These are phyloP conservation scores for Cheilosia urbana DNA, from an alignment of 2,888 invertebrate genomes.

Conservation along the genomic window DNA sequence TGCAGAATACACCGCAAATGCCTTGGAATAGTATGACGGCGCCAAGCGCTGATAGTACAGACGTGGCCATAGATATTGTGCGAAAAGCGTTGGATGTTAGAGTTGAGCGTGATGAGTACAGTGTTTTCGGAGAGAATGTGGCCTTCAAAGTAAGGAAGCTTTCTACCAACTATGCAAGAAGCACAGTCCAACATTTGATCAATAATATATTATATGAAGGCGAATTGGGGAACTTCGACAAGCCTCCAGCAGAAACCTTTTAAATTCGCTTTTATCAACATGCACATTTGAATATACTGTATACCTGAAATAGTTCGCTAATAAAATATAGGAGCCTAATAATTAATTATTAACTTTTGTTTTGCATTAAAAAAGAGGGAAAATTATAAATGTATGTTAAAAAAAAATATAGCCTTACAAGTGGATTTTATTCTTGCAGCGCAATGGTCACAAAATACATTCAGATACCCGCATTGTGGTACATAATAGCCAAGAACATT, in stretches of 20 bases:
- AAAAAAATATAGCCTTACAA: no score
- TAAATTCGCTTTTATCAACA: not conserved
- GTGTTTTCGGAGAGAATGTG: slow-evolving; percentile 1
- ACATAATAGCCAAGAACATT: no score
- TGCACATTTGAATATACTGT: no score
- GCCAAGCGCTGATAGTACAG: not conserved
- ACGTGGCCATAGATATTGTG: not conserved
- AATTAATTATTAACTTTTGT: no score
- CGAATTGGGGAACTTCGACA: not conserved
- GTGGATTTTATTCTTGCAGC: no score
- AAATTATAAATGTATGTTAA: no score
- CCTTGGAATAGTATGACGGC: not conserved
- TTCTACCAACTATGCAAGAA: not conserved
- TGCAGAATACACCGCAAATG: not conserved
- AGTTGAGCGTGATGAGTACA: not conserved
- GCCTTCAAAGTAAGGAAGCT: not conserved
- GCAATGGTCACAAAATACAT: no score
- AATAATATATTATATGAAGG: slow-evolving; percentile 1
- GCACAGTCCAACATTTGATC: not conserved
- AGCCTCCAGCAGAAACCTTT: not conserved
- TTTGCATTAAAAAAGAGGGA: no score
- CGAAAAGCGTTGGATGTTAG: not conserved
- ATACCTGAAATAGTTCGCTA: no score
- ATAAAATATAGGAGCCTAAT: no score
- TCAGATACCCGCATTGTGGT: no score